Conservation (phyloP, 2,113 vertebrate genomes). For the Nothoprocta perdicaria region DNA sequence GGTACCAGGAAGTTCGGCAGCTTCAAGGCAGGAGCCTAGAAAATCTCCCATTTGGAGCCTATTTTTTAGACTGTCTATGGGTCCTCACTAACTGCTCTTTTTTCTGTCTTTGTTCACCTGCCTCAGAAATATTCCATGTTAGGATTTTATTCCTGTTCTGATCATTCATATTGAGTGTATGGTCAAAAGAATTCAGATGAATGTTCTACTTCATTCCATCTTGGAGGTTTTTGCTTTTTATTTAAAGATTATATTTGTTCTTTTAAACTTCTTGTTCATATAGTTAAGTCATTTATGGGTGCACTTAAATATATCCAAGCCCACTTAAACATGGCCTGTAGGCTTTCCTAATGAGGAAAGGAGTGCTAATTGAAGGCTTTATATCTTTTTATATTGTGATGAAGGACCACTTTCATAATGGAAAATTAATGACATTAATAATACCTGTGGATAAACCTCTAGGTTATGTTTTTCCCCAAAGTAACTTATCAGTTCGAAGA, state of each 20-base stretch:
- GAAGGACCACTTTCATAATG: background rate
- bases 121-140: background rate
- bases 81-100: background rate
- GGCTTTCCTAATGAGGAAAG: background rate
- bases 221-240: background rate
- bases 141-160: background rate
- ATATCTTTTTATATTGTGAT: background rate
- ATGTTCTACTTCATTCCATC: background rate
- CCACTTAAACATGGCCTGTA: background rate
- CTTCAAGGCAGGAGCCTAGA: background rate
- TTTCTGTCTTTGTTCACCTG: background rate
- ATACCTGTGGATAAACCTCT: background rate
- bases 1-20: background rate
- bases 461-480: background rate
- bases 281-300: background rate
- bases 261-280: background rate
- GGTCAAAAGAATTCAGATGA: background rate
- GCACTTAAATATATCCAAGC: background rate
- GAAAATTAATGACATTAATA: background rate
- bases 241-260: background rate
- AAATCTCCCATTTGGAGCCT: background rate
- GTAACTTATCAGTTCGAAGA: background rate
- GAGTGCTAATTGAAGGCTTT: background rate
- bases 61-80: background rate
- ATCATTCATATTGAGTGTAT: background rate